Base-by-base conservation (phyloP, 37 sponge, comb jelly and placozoan genomes). In the Aphrocallistes beatrix region DNA sequence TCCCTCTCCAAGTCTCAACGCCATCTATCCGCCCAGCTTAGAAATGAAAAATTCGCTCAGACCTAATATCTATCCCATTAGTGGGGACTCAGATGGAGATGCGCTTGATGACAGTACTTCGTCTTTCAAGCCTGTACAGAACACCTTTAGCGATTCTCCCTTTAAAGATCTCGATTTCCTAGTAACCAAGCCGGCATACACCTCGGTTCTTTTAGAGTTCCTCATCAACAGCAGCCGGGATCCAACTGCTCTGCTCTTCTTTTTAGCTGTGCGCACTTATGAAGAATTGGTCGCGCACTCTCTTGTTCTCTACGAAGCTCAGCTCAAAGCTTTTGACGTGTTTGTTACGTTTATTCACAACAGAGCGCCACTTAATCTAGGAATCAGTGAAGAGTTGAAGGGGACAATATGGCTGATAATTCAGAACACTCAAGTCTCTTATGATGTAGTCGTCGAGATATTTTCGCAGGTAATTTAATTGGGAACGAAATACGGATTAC, bases 121-220 rank as follows among this genome's bases (percentile, higher is more conserved):
- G 25, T 25, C n/a, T 60, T 19, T 1, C 75, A 60, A 28, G 34
- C 75, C 8, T 13, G n/a, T 25, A 13, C 75, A 19, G 32, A 19
- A 19, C 3, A 19, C 75, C 34, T 60, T 60, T 60, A 30, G n/a
- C n/a, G 34, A 60, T 30, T 21, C 75, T 28, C 75, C 75, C 8
- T 60, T 60, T 60, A 60, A 60, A 30, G n/a, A 28, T 60, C 8
- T 60, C 3, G 75, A 60, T 60, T 8, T 60, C 3, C n/a, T 60
- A 13, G 75, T 60, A 60, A 60, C 75, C 3, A 60, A 60, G 21
- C 75, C 75, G 17, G 75, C 75, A 19, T 60, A 60, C 34, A 13
- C 75, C n/a, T 60, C 75, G n/a, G 75, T 60, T 8, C 34, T 60
- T 19, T 60, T 60, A 60, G 75, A 60, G n/a, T 60, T 60, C 75